Evolutionary conservation across 2,888 invertebrate species (phyloP), one percentile per base, ranked within the genome.

Genomic region (Merodon equestris): DNA sequence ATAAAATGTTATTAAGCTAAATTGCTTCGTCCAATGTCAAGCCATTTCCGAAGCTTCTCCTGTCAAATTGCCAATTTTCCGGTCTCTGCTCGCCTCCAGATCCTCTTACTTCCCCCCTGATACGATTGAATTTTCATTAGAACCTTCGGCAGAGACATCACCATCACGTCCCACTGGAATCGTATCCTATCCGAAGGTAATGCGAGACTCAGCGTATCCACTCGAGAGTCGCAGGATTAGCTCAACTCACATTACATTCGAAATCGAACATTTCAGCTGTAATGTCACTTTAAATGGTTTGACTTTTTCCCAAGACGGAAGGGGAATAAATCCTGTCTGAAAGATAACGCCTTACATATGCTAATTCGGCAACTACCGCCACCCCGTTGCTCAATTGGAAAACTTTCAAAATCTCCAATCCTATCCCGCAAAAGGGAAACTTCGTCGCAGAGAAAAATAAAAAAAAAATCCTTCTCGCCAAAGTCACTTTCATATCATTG

Each of bases 271-370:
- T 63, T 51, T 64, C 72, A 44, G 54, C 38, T 51, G 64, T 51
- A 72, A 72, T 57, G 72, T 57, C 72, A 64, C 64, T 57, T 64
- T 72, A 64, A 72, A 64, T 64, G 64, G 27, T 19, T 13, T 14
- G 38, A 53, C 19, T 60, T n/a, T 18, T 36, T 18, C 42, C 13
- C 12, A 1, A 7, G 14, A 12, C 3, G 27, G 27, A 7, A 27
- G n/a, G n/a, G n/a, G n/a, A n/a, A n/a, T n/a, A n/a, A 27, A 17
- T 54, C 15, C 51, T 48, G 51, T 57, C 44, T 14, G 0, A 5
- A 1, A 51, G 57, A 60, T 47, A 38, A 2, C 34, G 17, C 40
- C 57, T 10, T 51, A 45, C 72, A 58, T 73, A 73, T 73, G 72
- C 72, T 73, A 73, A 66, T 73, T 58, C 53, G 38, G 53, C 36